phyloP scores from a whole-genome alignment of 2,113 vertebrate species.

The Columba janthina region DNA sequence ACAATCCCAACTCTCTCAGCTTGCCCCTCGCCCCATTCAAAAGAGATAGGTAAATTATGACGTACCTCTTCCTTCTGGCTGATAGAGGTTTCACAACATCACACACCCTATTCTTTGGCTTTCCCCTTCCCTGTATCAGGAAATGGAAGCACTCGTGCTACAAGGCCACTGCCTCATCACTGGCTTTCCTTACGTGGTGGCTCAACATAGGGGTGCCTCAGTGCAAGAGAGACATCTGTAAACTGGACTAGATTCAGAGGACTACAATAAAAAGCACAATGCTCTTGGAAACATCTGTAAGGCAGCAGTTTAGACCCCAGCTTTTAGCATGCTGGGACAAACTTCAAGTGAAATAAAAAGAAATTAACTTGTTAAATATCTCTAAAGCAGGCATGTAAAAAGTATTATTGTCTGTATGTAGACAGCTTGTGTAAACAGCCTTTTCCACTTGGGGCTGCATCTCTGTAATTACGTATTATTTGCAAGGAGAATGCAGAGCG shows the following conservation, averaged over 20 bases:
- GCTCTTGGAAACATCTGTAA: constrained; percentile 17
- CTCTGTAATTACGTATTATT: neutral
- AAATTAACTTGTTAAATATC: constrained; percentile 29
- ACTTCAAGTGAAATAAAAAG: constrained; percentile 17
- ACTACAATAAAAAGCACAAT: neutral
- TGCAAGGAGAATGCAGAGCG: neutral
- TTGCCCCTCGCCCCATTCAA: accelerated
- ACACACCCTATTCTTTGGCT: neutral
- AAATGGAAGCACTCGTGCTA: neutral
- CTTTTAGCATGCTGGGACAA: constrained; percentile 15
- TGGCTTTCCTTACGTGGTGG: neutral
- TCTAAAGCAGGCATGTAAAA: neutral
- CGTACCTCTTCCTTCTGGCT: neutral
- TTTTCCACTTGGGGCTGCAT: neutral
- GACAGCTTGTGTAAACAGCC: neutral
- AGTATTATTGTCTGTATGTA: neutral
- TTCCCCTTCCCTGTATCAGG: neutral
- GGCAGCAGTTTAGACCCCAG: neutral
- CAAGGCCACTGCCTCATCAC: accelerated
- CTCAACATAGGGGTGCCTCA: neutral
- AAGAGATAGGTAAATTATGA: neutral
- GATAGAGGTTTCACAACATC: accelerated
- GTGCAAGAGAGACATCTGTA: neutral
- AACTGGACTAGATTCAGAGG: neutral
- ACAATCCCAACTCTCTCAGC: no score